Conservation (phyloP, 2,797 vertebrate species). For the Jordanella pulchra region DNA sequence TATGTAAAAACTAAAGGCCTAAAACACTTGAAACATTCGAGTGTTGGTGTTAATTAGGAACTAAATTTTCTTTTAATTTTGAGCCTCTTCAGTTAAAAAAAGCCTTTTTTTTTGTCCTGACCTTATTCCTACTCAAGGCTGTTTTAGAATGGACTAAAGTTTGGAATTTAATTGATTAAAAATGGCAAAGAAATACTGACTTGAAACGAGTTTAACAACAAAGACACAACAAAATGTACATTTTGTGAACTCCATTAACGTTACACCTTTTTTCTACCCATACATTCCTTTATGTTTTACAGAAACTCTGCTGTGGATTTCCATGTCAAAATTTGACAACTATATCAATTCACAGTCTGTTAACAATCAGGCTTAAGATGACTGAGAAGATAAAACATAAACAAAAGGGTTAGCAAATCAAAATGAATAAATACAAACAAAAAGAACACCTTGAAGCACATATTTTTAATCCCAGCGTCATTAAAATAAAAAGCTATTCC, state of each 20-base stretch:
- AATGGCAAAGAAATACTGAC: background rate
- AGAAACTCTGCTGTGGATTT: background rate
- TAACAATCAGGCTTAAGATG: background rate
- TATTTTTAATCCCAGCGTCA: background rate
- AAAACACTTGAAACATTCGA: too few species aligned
- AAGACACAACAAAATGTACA: background rate
- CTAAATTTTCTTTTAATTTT: too few species aligned
- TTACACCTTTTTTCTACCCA: background rate
- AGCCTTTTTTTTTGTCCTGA: too few species aligned
- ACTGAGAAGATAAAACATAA: too few species aligned
- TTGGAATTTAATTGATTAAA: background rate
- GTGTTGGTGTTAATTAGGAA: too few species aligned
- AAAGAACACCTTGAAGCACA: too few species aligned
- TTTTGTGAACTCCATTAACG: background rate
- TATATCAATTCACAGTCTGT: background rate
- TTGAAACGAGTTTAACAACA: background rate
- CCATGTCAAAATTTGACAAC: background rate
- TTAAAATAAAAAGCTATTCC: background rate
- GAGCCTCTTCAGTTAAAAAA: too few species aligned
- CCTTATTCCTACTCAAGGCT: too few species aligned
- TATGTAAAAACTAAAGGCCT: too few species aligned
- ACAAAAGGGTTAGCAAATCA: too few species aligned
- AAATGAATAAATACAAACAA: background rate
- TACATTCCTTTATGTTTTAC: background rate
- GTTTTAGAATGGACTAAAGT: background rate